Base-by-base conservation (phyloP, 2,888 invertebrate genomes). In the Napeogenes sylphis region DNA sequence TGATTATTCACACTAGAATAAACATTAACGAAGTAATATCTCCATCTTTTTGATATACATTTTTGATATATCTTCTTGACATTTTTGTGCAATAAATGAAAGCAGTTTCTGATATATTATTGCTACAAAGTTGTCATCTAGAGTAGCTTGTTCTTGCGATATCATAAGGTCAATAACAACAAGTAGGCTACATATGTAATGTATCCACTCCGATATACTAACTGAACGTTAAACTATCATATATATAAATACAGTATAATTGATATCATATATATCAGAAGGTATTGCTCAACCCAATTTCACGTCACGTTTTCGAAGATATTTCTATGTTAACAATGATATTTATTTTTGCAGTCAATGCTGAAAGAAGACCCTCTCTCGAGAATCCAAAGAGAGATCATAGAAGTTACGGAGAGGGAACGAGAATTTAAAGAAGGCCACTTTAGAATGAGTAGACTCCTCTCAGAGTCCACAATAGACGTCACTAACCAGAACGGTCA, bases 341-440 rank as follows among this genome's bases (percentile, higher is more conserved):
- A 51, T 78, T 71, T 57, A 73, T 78, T 74, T 77, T 89, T 87
- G 56, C 87, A 92, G 91, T 84, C 88, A 71, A 81, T 91, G 77
- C 84, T 92, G 82, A 93, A 93, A 84, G 92, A 94, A 80, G 94
- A 94, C 85, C 95, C 95, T 69, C 90, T 95, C 76, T 93, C 93
- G 77, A 93, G 96, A 82, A 96, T 98, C 82, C 97, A 97, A 87
- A 93, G 94, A 78, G 97, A 98, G 92, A 97, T 98, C 75, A 94
- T 95, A 75, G 95, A 96, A 87, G 96, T 96, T 65, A 94, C 94
- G 60, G 94, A 95, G 76, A 92, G 97, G 70, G 98, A 98, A 84
- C 92, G 94, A 77, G 96, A 96, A 78, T 93, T 97, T 72, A 92
- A 93, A 71, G 93, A 93, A 73, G 93, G 93, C 30, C 91, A 88